Percentiles rank a stretch among this genome's conserved stretches.
Conservation (phyloP, 2,113 vertebrate genomes). For the Silurus meridionalis region DNA sequence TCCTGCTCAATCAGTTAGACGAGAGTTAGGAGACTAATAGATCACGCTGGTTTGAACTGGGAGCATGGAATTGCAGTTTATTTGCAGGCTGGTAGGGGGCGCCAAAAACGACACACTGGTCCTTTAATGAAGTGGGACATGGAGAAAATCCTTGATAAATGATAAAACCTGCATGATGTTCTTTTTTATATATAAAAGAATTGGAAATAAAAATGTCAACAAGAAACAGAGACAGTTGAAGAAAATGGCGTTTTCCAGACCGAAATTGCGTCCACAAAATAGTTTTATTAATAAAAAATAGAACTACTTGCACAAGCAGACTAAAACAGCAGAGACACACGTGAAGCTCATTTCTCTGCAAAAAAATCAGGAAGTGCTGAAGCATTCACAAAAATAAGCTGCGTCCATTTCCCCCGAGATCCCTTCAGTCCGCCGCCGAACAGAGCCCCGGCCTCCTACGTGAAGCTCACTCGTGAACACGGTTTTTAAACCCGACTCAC, state of each 20-base stretch:
- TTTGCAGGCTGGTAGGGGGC: neutral
- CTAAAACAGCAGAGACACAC: slow-evolving; percentile 74
- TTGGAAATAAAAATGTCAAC: slow-evolving; percentile 41
- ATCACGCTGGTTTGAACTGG: neutral
- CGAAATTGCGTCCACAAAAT: slow-evolving; percentile 73
- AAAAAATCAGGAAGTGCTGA: slow-evolving; percentile 74
- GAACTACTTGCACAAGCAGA: slow-evolving; percentile 82
- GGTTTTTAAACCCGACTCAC: slow-evolving; percentile 43
- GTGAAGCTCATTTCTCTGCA: slow-evolving; percentile 71
- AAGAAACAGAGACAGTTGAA: slow-evolving; percentile 26
- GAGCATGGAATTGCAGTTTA: neutral
- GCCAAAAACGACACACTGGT: neutral
- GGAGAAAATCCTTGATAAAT: neutral
- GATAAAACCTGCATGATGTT: neutral
- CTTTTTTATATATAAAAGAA: too few species aligned
- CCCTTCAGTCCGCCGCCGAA: slow-evolving; percentile 58
- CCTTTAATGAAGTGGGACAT: neutral
- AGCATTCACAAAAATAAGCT: slow-evolving; percentile 77
- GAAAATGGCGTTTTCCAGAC: slow-evolving; percentile 21
- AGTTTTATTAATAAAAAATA: slow-evolving; percentile 84
- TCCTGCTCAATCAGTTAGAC: neutral
- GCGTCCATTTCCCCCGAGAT: slow-evolving; percentile 68
- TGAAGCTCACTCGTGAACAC: slow-evolving; percentile 66
- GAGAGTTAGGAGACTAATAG: neutral
- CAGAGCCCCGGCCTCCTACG: slow-evolving; percentile 61